phyloP scores from a whole-genome alignment of 2,888 invertebrate genomes.

The Laothoe populi region DNA sequence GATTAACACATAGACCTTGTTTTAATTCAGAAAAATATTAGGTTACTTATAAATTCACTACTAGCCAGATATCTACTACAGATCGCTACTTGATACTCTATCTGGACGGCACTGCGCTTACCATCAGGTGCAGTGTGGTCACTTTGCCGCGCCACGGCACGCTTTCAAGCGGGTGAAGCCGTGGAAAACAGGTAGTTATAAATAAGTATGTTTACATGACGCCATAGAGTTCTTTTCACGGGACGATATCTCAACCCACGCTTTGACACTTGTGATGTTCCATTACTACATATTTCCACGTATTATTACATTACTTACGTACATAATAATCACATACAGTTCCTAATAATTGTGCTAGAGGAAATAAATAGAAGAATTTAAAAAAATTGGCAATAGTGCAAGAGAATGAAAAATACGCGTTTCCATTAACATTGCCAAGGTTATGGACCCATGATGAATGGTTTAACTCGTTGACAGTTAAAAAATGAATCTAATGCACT shows the following conservation, averaged over 20 bases:
- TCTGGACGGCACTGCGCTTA: too few relatives aligned
- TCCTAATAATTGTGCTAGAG: not conserved
- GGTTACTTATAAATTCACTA: too few relatives aligned
- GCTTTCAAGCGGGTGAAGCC: too few relatives aligned
- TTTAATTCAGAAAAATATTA: too few relatives aligned
- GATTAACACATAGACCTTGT: too few relatives aligned
- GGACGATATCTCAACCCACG: conserved; percentile 9
- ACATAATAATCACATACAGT: not conserved
- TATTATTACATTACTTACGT: not conserved
- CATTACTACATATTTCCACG: too few relatives aligned
- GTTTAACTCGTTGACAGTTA: not conserved
- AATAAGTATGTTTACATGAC: not conserved
- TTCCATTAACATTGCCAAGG: conserved; percentile 18
- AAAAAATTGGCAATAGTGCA: conserved; percentile 20
- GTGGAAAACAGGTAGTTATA: too few relatives aligned
- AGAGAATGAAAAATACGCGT: conserved; percentile 8
- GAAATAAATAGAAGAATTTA: conserved; percentile 7
- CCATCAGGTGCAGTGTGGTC: too few relatives aligned
- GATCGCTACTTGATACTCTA: too few relatives aligned
- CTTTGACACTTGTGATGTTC: not conserved
- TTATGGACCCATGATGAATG: conserved; percentile 2
- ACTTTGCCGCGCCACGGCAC: too few relatives aligned
- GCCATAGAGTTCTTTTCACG: not conserved
- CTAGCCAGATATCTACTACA: too few relatives aligned
- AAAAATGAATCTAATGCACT: not conserved